Evolutionary conservation across 2,113 vertebrate species (phyloP), one percentile per base, ranked within the genome.

Genomic region (Rhineura floridana): DNA sequence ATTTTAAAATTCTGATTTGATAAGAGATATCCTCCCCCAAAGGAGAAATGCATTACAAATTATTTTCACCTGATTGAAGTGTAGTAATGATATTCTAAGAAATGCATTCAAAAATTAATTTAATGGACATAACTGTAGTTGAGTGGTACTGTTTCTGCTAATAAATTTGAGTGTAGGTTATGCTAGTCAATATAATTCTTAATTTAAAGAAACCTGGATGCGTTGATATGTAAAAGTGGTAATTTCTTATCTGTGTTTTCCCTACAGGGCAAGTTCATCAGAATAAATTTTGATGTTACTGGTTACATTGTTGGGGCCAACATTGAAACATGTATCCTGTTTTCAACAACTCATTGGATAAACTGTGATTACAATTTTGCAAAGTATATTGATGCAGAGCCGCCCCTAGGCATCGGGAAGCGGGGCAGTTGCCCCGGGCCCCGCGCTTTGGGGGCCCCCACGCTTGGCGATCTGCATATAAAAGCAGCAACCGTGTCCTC

Each of bases 241-340:
- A 33, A 6, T 90, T 9, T 91, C 52, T 86, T 28, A 10, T 79
- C 90, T 86, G 55, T 84, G 78, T 89, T 93, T 93, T 90, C n/a
- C 79, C 92, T 94, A 12, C 96, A 99, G 99, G 99, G 99, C 81
- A 99, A 99, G 93, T 99, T 99, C 96, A 99, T 99, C 95, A 97
- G 99, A 88, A 98, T 99, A 96, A 99, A 99, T 96, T 99, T 99
- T 82, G 99, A 99, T 92, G 99, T 99, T 90, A 98, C 98, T 6
- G 99, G 99, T 91, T 99, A 99, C 95, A 99, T 99, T 11, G 99
- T 99, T 69, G 99, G 99, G 90, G 99, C 99, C 97, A 99, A 99
- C 94, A 99, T 99, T 90, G 99, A 99, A 97, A 99, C 99, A 19
- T 99, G 99, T 99, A 99, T 99, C 99, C 98, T 98, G 65, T 75